A percentile compares a stretch with the other conserved stretches of the same genome.
Conservation (phyloP, 2,797 vertebrate genomes). For the Serranus cabrilla region DNA sequence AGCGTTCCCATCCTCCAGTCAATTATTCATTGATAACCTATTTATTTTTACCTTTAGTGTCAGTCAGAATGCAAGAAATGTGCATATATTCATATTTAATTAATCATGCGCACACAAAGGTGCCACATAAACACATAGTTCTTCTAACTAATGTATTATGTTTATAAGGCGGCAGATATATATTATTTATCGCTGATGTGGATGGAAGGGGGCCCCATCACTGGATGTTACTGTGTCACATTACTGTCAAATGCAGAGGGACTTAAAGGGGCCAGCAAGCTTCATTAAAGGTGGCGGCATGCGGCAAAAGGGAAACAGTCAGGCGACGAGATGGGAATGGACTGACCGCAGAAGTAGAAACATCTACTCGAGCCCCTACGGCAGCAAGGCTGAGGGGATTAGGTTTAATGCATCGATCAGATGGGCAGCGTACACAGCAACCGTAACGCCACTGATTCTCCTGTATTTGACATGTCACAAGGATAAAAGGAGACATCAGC, state of each 20-base stretch:
- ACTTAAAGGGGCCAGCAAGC: conserved; percentile 78
- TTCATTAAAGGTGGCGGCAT: conserved; percentile 69
- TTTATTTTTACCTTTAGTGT: conserved; percentile 86
- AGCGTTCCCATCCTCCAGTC: conserved; percentile 72
- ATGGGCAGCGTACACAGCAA: conserved; percentile 22
- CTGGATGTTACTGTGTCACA: conserved; percentile 80
- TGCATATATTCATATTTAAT: conserved; percentile 86
- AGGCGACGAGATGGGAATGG: conserved; percentile 66
- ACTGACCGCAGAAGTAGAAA: conserved; percentile 71
- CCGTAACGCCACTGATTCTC: conserved; percentile 3
- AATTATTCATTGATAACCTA: conserved; percentile 88
- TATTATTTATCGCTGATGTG: conserved; percentile 83
- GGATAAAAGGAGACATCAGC: conserved; percentile 44
- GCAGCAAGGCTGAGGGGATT: conserved; percentile 40
- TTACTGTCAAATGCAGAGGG: conserved; percentile 82
- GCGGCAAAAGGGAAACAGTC: conserved; percentile 48
- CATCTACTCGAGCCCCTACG: conserved; percentile 26
- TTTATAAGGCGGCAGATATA: conserved; percentile 82
- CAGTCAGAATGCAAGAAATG: conserved; percentile 79
- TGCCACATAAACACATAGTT: conserved; percentile 72
- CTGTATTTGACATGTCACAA: conserved; percentile 41
- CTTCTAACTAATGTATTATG: conserved; percentile 86
- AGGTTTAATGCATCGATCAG: conserved; percentile 57
- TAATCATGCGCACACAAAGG: conserved; percentile 62
- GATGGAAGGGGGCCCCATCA: conserved; percentile 69